Base-by-base conservation (phyloP, 2,888 invertebrate species). In the Ectemnius cavifrons region DNA sequence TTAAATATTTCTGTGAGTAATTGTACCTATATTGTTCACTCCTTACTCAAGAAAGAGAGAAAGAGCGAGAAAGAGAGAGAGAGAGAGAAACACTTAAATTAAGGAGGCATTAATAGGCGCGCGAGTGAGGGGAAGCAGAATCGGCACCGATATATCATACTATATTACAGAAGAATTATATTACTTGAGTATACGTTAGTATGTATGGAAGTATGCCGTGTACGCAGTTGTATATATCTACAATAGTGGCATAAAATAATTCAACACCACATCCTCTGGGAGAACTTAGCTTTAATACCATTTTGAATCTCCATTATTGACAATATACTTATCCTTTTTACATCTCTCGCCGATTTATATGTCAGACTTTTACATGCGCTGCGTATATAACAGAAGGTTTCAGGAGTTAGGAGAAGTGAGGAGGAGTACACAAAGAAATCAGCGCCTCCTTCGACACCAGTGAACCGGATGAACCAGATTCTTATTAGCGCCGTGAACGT, bases 221-320 rank as follows among this genome's bases (percentile, higher is more conserved):
- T 67, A 58, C 63, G 59, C 56, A 68, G 64, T 63, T 68, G 67
- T 67, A 67, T 61, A 67, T 73, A 63, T 11, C 37, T 63, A 72
- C 49, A 61, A 66, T 57, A 23, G 18, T 63, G 63, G 28, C 37
- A 49, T 63, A 61, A 27, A 67, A 59, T 59, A 52, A 70, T 64
- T 67, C 23, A 59, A 52, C 70, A 20, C 70, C 49, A 63, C 5
- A 59, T 49, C 47, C 18, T 62, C 46, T 46, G 23, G 37, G 37
- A 37, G 37, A 37, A 37, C 37, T 57, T 70, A 71, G 63, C 67
- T 74, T 67, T 74, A 74, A 66, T 64, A 61, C 59, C 57, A 64
- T 57, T 69, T 16, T 52, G 52, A 52, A 52, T 52, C 52, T 52
- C 52, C 52, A 16, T 52, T 52, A 52, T 16, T 37, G 52, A 52